phyloP scores from a whole-genome alignment of 2,113 vertebrate species.

The Eidolon helvum region DNA sequence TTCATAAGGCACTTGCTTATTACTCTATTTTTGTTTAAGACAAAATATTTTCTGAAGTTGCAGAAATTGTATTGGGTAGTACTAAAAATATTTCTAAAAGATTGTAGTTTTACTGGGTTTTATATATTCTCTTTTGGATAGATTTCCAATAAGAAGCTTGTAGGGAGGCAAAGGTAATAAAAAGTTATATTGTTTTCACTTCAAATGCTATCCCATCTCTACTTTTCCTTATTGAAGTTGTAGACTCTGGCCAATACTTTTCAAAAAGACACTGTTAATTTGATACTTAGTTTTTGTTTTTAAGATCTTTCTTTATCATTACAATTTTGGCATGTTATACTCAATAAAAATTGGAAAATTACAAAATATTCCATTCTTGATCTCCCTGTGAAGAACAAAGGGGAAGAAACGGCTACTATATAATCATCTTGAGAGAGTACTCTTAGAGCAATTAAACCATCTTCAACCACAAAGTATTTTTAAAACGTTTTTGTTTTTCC shows the following conservation, averaged over 20 bases:
- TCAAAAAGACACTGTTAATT: background rate
- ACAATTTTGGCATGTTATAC: background rate
- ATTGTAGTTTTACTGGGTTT: background rate
- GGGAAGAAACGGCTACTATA: background rate
- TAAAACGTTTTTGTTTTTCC: background rate
- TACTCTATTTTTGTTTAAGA: background rate
- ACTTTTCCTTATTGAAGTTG: background rate
- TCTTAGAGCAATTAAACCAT: background rate
- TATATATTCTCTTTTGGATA: background rate
- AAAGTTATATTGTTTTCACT: background rate
- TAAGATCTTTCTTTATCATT: background rate
- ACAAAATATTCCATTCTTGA: background rate
- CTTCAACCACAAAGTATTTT: background rate
- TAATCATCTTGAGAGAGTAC: background rate
- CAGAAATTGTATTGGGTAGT: background rate
- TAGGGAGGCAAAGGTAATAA: background rate
- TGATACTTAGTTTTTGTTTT: background rate
- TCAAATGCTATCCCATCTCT: background rate
- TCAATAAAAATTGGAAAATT: background rate
- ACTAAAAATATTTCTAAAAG: background rate
- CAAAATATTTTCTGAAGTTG: background rate
- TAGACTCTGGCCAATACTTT: background rate
- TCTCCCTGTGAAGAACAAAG: background rate
- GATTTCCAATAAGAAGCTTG: background rate
- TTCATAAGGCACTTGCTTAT: background rate